Evolutionary conservation across 2,888 invertebrate species (phyloP).

Genomic region (Acrocyrtus sp.): DNA sequence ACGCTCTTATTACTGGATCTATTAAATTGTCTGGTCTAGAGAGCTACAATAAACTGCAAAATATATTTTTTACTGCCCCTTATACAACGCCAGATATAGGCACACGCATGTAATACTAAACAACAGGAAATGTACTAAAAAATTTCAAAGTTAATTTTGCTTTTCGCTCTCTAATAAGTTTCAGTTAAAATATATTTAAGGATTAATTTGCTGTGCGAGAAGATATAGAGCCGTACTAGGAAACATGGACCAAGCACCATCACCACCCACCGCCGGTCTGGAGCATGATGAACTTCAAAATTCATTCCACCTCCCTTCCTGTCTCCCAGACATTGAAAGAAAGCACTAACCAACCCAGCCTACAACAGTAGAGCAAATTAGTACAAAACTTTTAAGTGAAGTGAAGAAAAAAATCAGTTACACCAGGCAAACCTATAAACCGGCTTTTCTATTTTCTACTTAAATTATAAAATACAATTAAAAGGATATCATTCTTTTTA

Average conservation of each 20-base stretch:
- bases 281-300: neutral
- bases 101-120: neutral
- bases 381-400: too few relatives aligned
- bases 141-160: constrained; percentile 18
- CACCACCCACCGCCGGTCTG: neutral
- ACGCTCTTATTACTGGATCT: neutral
- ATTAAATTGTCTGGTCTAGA: neutral
- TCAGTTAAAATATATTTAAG: neutral
- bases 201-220: too few relatives aligned
- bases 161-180: constrained; percentile 2
- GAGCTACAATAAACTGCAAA: too few relatives aligned
- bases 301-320: neutral
- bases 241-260: neutral
- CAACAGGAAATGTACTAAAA: constrained; percentile 20
- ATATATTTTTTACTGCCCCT: neutral
- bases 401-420: constrained; percentile 30
- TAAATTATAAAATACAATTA: constrained; percentile 40
- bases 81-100: neutral
- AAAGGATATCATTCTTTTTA: constrained; percentile 45
- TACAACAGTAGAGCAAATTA: too few relatives aligned
- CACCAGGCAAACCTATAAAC: constrained; percentile 36
- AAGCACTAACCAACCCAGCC: too few relatives aligned
- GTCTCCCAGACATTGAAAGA: neutral
- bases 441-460: constrained; percentile 39
- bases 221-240: too few relatives aligned